Base-by-base conservation (phyloP, 2,888 invertebrate genomes). In the Tubulanus polymorphus region DNA sequence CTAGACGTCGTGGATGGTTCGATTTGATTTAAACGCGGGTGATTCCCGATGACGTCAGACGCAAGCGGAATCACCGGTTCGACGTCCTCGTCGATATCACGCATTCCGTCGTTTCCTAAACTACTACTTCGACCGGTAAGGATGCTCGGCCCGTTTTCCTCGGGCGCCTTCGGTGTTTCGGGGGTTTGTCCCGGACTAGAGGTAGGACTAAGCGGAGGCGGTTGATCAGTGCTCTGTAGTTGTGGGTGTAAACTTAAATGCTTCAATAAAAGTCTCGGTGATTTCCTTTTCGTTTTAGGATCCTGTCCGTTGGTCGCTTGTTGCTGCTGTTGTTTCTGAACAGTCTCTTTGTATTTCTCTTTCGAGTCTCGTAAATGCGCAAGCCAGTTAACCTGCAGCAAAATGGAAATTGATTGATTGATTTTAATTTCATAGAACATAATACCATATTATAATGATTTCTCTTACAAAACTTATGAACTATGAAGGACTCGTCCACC, bases 361-460 rank as follows among this genome's bases (percentile, higher is more conserved):
- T 82, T 82, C 2, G 82, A 82, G 48, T 82, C 80, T 41, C 78
- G 72, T 53, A 83, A 71, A 61, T 82, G 81, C 25, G 72, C 68
- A 35, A 83, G 67, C 83, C 83, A 83, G 26, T 75, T 75, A 55
- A 73, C 74, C 83, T 83, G 67, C 0, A 65, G 62, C 10, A 12
- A 5, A 23, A 1, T 23, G 10, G 3, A 35, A 48, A 48, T 32
- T 37, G 12, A 6, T 18, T 28, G 26, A 48, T 28, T 28, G 26
- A n/a, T n/a, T n/a, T n/a, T n/a, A n/a, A n/a, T n/a, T n/a, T n/a
- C n/a, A n/a, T n/a, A n/a, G n/a, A n/a, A 35, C 1, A 47, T 27
- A 27, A 56, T 23, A 23, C 1, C 12, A 20, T 8, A 41, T 55
- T 37, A 23, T 12, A 27, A 12, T 45, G 3, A 15, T 27, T 2